These are phyloP conservation scores for Drosophila arizonae DNA, from an alignment of 1,140 invertebrate genomes.

Conservation along the genomic window DNA sequence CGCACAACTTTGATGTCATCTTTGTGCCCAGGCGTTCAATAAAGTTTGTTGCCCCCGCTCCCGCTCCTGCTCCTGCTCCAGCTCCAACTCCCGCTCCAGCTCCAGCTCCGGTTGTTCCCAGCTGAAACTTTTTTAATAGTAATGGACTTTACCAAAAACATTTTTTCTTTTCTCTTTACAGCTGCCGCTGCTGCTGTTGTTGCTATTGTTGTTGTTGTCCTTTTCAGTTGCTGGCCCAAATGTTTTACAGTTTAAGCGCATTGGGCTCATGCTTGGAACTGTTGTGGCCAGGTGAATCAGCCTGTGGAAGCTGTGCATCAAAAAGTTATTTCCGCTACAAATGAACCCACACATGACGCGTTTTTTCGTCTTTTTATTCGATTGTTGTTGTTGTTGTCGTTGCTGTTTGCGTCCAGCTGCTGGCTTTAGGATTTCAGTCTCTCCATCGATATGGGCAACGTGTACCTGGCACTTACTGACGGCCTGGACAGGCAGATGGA, in stretches of 20 bases:
- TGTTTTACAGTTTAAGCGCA: slow-evolving; percentile 70
- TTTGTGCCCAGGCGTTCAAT: slow-evolving; percentile 67
- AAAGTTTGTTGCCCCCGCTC: slow-evolving; percentile 50
- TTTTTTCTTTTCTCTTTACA: slow-evolving; percentile 20
- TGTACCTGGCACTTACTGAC: slow-evolving; percentile 54
- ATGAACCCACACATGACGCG: slow-evolving; percentile 54
- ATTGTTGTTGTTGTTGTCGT: slow-evolving; percentile 7
- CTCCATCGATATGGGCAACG: slow-evolving; percentile 51
- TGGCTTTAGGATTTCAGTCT: slow-evolving; percentile 28
- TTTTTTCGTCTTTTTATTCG: slow-evolving; percentile 12
- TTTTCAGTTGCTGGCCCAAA: slow-evolving; percentile 22
- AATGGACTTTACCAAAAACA: slow-evolving; percentile 62
- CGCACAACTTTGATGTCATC: slow-evolving; percentile 76
- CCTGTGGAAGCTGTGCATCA: slow-evolving; percentile 54
- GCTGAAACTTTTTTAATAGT: slow-evolving; percentile 77
- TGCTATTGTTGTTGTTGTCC: slow-evolving; percentile 8
- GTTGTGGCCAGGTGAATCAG: slow-evolving; percentile 63
- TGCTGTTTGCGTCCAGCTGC: slow-evolving; percentile 23
- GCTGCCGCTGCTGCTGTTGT: neutral
- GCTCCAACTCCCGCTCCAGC: neutral
- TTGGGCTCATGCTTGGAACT: slow-evolving; percentile 40
- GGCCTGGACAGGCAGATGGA: slow-evolving; percentile 4
- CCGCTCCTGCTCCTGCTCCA: neutral
- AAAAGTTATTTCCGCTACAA: slow-evolving; percentile 79
- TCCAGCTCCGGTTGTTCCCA: slow-evolving; percentile 21